phyloP scores from a whole-genome alignment of 2,113 vertebrate species.

The Pollachius pollachius region DNA sequence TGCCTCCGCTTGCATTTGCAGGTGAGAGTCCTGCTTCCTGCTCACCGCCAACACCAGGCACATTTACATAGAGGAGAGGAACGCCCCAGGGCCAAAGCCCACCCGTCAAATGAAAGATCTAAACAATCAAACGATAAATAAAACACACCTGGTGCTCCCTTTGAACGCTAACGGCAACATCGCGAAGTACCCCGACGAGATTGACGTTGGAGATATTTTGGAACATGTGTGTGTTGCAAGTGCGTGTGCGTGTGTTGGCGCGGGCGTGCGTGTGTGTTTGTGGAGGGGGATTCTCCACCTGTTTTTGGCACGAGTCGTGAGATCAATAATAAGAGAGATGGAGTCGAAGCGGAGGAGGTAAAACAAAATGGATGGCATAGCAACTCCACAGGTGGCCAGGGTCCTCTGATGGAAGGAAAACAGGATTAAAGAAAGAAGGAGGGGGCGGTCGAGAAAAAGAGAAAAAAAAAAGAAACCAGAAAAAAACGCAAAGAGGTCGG shows the following conservation, averaged over 20 bases:
- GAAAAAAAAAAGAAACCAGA: not conserved
- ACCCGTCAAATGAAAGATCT: conserved; percentile 10
- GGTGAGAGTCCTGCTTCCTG: conserved; percentile 34
- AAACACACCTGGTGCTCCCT: conserved; percentile 8
- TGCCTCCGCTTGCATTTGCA: conserved; percentile 16
- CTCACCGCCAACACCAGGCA: not conserved
- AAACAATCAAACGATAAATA: not conserved
- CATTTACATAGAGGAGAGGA: conserved; percentile 16
- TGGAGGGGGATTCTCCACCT: not conserved
- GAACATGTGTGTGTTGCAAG: too few species aligned
- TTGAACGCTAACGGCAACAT: not conserved
- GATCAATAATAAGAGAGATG: not conserved
- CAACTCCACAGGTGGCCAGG: conserved; percentile 52
- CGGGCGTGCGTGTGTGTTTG: too few species aligned
- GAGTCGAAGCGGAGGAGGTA: not conserved
- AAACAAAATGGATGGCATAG: conserved; percentile 22
- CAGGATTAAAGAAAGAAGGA: conserved; percentile 1
- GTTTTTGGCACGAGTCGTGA: not conserved
- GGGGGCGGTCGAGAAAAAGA: too few species aligned
- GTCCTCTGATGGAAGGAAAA: conserved; percentile 19
- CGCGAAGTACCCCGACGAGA: not conserved
- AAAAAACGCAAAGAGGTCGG: not conserved
- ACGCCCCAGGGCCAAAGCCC: conserved; percentile 3
- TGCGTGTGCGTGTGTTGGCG: too few species aligned
- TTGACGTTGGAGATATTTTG: not conserved